Base-by-base conservation (phyloP, 2,797 vertebrate genomes). In the Toxotes lorentzi region DNA sequence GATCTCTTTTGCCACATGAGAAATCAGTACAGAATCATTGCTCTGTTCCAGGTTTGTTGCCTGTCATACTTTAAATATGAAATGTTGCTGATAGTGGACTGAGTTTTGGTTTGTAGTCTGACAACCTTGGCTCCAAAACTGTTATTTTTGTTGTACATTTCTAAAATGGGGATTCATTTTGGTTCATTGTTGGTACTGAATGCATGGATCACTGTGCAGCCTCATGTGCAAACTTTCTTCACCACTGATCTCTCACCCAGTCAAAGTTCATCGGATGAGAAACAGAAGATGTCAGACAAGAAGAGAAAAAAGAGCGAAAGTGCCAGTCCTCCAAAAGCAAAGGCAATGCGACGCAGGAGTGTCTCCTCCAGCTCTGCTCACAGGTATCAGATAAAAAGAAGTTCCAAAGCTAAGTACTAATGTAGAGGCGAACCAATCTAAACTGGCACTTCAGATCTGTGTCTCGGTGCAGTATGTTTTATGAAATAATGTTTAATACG, bases 231-330 rank as follows among this genome's bases (percentile, higher is more conserved):
- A 53, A n/a, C 12, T 1, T 3, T 34, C 8, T 59, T 62, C 14
- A 30, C 27, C 2, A 1, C 7, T 57, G 7, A 24, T 13, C 10
- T 17, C 3, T 69, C 16, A 19, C 17, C 45, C 87, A 43, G 77
- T 40, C 76, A 70, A 53, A 97, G 96, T 77, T 96, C 95, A 16
- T 96, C 96, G 67, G 96, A 94, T 2, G 94, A 95, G 83, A 95
- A 94, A 79, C 92, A 92, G 63, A 90, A 82, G 59, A 88, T 86
- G 75, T 93, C 93, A 23, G 96, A 95, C 89, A 96, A 95, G 70
- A 96, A 95, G 79, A 94, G 91, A 3, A 96, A 94, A 84, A 93
- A 90, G 79, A 95, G 85, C 7, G 79, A 86, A 8, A 91, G 88
- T 12, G 54, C 53, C 0, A 91, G 88, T 86, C 92, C 92, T 19